Evolutionary conservation across 92 coral and sea anemone species (phyloP).

Genomic region (Paragorgia papillata): DNA sequence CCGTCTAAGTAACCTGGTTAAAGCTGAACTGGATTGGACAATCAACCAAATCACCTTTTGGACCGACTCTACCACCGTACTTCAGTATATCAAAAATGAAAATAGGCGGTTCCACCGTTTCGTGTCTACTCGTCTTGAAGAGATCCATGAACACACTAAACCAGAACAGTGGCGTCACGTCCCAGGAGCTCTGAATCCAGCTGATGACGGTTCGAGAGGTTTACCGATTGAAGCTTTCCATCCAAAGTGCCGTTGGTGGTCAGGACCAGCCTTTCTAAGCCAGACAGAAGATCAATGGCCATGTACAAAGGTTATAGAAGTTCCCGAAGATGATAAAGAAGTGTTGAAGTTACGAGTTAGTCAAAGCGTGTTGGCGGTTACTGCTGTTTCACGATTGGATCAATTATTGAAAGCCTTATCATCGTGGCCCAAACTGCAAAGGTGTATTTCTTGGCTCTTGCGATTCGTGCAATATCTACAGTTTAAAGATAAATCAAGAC

Average conservation of each 20-base stretch:
- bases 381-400: too few species aligned
- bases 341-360: too few species aligned
- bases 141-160: conserved; percentile 53
- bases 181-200: conserved; percentile 60
- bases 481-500: too few species aligned
- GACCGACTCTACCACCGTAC: conserved; percentile 60
- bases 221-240: conserved; percentile 31
- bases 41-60: conserved; percentile 42
- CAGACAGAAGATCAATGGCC: too few species aligned
- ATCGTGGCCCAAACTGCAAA: too few species aligned
- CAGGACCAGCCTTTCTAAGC: conserved; percentile 52
- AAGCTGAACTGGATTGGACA: conserved; percentile 43
- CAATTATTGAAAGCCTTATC: too few species aligned
- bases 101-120: conserved; percentile 59
- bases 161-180: conserved; percentile 59
- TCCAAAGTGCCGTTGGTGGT: conserved; percentile 54
- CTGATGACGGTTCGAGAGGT: conserved; percentile 67
- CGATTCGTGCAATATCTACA: too few species aligned
- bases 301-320: too few species aligned
- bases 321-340: too few species aligned
- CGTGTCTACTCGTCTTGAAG: conserved; percentile 52
- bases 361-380: too few species aligned
- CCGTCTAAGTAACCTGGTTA: conserved; percentile 19
- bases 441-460: too few species aligned
- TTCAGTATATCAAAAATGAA: conserved; percentile 61